Evolutionary conservation across 1,140 invertebrate genomes (phyloP), one percentile per base, ranked within the genome.

Genomic region (Habropoda laboriosa): DNA sequence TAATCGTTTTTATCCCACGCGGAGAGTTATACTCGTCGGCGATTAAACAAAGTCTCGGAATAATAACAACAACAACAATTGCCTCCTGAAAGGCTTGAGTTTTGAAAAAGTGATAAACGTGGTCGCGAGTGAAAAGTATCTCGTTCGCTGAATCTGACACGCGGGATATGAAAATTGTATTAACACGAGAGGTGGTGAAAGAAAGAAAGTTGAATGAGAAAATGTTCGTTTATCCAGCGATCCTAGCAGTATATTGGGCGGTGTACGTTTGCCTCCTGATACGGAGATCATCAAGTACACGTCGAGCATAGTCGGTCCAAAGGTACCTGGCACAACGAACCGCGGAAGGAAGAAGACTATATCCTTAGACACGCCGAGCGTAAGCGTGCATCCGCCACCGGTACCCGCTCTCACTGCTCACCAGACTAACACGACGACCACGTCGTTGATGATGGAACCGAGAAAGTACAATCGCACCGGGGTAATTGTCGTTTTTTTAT

Each of bases 201-300:
- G 16, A 1, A 58, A 27, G 12, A 16, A 6, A 5, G n/a, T 57
- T 18, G 40, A 76, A n/a, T 12, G 3, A 67, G 13, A 27, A 8
- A 24, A n/a, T 13, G 16, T 21, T 21, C 18, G 51, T 60, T 73
- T 57, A 47, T 80, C 27, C 60, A 97, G 96, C 93, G 96, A 97
- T 93, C 95, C 96, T 79, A 95, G 96, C 81, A 96, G 96, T 88
- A 95, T 97, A 90, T 92, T 97, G 87, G 96, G 96, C 51, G 96
- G 96, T 57, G 96, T 97, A 47, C 94, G 96, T 47, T 91, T 97
- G 82, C 97, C 97, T 81, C 96, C 96, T n/a, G 97, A 97, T 88
- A 97, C 97, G 21, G 97, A 97, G 93, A 97, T 97, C 73, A 97
- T 97, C 87, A 97, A 97, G 91, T 97, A 97, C 89, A 97, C 96